Evolutionary conservation across 1,140 invertebrate species (phyloP).

Genomic region (Drosophila murphyi): DNA sequence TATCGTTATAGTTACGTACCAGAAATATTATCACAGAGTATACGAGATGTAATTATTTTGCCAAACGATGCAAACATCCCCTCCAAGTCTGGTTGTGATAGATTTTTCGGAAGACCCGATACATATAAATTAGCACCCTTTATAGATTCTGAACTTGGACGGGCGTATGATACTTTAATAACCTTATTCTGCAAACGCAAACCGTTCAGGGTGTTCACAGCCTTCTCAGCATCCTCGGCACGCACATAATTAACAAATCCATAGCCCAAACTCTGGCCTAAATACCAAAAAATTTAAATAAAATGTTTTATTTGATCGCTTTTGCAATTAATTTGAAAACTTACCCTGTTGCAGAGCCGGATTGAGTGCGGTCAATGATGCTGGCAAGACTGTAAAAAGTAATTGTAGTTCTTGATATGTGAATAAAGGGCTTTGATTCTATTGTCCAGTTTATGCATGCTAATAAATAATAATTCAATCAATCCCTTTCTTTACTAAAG

Average conservation of each 20-base stretch:
- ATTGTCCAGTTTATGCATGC: background rate
- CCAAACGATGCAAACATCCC: slow-evolving; percentile 92
- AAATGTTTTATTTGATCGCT: background rate
- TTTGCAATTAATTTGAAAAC: background rate
- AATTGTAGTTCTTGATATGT: background rate
- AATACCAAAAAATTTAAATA: background rate
- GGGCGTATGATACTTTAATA: slow-evolving; percentile 95
- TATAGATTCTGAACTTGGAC: slow-evolving; percentile 94
- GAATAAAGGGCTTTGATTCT: background rate
- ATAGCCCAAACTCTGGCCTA: slow-evolving; percentile 94
- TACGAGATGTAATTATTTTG: slow-evolving; percentile 94
- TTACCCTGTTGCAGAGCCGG: slow-evolving; percentile 83
- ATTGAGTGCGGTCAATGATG: slow-evolving; percentile 82
- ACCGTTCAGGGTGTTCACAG: slow-evolving; percentile 93
- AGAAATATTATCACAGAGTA: slow-evolving; percentile 94
- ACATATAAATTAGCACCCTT: slow-evolving; percentile 96
- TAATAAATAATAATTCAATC: background rate
- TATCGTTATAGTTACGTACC: slow-evolving; percentile 73
- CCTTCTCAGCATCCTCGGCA: slow-evolving; percentile 93
- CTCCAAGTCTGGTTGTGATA: slow-evolving; percentile 94
- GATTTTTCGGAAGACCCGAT: slow-evolving; percentile 93
- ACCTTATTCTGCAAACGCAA: slow-evolving; percentile 95
- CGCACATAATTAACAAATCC: slow-evolving; percentile 95
- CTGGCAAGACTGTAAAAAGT: slow-evolving; percentile 73
- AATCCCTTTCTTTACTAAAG: background rate